These are phyloP conservation scores for Zygogramma bicolorata DNA, from an alignment of 2,888 invertebrate genomes.

Conservation along the genomic window DNA sequence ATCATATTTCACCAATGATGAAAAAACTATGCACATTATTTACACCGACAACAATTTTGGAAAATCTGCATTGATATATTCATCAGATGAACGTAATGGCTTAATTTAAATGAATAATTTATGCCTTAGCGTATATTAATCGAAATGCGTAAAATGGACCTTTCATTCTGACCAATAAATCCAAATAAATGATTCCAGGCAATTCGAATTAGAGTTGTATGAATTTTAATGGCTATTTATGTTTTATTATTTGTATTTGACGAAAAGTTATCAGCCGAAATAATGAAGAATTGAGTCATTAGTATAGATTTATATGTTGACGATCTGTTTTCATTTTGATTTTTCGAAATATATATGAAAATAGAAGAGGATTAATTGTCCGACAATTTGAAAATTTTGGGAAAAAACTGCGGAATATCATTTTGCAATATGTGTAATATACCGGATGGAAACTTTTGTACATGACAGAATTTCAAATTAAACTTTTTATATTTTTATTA, in stretches of 20 bases:
- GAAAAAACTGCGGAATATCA: too few relatives aligned
- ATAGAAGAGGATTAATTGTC: too few relatives aligned
- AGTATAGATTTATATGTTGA: neutral
- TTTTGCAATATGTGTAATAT: too few relatives aligned
- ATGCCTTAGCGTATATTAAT: conserved; percentile 36
- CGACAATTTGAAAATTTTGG: too few relatives aligned
- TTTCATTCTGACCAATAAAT: conserved; percentile 32
- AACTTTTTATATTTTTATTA: too few relatives aligned
- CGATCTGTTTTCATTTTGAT: conserved; percentile 6
- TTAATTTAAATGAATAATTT: conserved; percentile 43
- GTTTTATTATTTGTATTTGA: conserved; percentile 27
- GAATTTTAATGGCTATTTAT: conserved; percentile 33
- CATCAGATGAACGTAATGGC: conserved; percentile 29
- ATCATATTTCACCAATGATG: neutral
- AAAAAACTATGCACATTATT: neutral
- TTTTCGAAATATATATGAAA: too few relatives aligned
- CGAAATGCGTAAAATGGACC: conserved; percentile 31
- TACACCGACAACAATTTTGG: neutral
- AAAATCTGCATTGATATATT: neutral
- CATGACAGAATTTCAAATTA: too few relatives aligned
- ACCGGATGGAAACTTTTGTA: too few relatives aligned
- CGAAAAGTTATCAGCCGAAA: conserved; percentile 26
- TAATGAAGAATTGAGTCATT: conserved; percentile 18
- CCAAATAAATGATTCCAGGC: conserved; percentile 21
- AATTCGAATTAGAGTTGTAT: conserved; percentile 22